A percentile compares a stretch with the other conserved stretches of the same genome.
phyloP scores from a whole-genome alignment of 2,888 invertebrate genomes.

The Chaetogeoica ovagalla region DNA sequence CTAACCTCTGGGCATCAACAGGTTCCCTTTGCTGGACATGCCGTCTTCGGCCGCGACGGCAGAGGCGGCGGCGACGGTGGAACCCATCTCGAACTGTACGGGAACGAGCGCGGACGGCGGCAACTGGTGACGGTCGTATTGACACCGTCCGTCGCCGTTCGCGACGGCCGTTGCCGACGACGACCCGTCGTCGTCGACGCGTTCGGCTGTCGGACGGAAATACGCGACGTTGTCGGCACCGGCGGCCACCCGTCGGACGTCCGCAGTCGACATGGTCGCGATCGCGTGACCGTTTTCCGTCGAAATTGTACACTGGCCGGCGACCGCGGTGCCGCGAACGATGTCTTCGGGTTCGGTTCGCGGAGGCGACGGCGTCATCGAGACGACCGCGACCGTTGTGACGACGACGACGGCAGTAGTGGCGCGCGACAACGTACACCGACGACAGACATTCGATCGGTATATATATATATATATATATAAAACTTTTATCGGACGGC shows the following conservation, averaged over 20 bases:
- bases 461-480: no score
- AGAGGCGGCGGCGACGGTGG: background rate
- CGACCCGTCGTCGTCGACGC: background rate
- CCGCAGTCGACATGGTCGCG: no score
- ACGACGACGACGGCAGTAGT: background rate
- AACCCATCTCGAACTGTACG: conserved; percentile 28
- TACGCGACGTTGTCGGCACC: conserved; percentile 28
- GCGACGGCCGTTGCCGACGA: background rate
- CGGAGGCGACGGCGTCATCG: background rate
- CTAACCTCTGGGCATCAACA: conserved; percentile 47
- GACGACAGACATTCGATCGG: no score
- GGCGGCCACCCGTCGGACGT: background rate
- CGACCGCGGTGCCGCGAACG: no score
- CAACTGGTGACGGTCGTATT: conserved; percentile 32
- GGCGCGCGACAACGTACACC: no score
- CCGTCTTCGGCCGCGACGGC: background rate
- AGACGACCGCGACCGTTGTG: background rate
- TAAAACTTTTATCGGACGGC: no score
- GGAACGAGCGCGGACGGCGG: conserved; percentile 39
- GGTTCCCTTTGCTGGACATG: conserved; percentile 41
- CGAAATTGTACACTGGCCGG: background rate
- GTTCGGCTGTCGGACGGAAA: background rate
- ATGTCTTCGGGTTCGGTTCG: background rate
- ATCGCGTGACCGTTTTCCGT: background rate
- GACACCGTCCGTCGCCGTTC: background rate